These are phyloP conservation scores for Hyperoplus lanceolatus DNA, from an alignment of 2,797 vertebrate species.

Conservation along the genomic window DNA sequence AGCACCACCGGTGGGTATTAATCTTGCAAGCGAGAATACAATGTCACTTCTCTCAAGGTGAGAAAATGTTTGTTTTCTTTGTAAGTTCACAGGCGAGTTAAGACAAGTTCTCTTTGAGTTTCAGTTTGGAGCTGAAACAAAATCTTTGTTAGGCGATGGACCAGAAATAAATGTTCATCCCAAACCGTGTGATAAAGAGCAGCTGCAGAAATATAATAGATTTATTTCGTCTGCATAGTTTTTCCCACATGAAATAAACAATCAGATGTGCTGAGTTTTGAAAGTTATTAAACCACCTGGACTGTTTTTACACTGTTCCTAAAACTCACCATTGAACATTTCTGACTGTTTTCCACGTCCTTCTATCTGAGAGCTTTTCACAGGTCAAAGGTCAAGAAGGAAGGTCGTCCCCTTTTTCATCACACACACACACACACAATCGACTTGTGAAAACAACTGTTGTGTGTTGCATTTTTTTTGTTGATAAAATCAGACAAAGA, in stretches of 20 bases:
- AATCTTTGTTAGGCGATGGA: slow-evolving; percentile 10
- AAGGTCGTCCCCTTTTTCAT: slow-evolving; percentile 21
- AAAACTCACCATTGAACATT: not conserved
- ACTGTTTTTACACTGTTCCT: not conserved
- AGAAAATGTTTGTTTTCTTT: slow-evolving; percentile 17
- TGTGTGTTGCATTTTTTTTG: slow-evolving; percentile 36
- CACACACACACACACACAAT: slow-evolving; percentile 6
- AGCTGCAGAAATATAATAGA: no score
- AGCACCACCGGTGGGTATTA: not conserved
- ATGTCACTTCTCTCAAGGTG: not conserved
- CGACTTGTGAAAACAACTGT: slow-evolving; percentile 8
- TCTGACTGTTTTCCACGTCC: slow-evolving; percentile 11
- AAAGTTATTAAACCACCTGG: not conserved
- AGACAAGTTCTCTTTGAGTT: slow-evolving; percentile 46
- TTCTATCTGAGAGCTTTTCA: not conserved
- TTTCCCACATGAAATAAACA: no score
- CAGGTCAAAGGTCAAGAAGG: slow-evolving; percentile 37
- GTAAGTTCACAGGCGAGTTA: slow-evolving; percentile 37
- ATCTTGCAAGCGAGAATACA: not conserved
- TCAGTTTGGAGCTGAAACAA: slow-evolving; percentile 5
- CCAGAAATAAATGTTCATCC: not conserved
- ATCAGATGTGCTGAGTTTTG: not conserved
- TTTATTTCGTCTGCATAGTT: no score
- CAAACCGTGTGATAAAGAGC: no score
- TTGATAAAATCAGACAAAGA: slow-evolving; percentile 21